A percentile compares a stretch with the other conserved stretches of the same genome.
phyloP scores from a whole-genome alignment of 2,113 vertebrate genomes.

The Rhabdornis inornatus region DNA sequence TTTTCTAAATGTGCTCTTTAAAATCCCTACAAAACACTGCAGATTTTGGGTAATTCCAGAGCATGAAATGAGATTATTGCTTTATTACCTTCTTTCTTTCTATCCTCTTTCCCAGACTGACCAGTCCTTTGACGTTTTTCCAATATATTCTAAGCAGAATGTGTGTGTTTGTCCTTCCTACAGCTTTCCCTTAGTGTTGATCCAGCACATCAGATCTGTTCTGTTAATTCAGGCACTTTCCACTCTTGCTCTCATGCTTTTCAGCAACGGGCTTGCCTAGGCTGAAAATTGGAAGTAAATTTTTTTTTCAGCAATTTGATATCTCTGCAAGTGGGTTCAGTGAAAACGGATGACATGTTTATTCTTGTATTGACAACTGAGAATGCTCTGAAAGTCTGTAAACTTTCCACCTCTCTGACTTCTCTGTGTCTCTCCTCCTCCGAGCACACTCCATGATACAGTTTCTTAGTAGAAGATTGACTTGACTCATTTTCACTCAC shows the following conservation, averaged over 20 bases:
- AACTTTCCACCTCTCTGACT: not conserved
- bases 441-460: not conserved
- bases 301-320: not conserved
- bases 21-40: constrained; percentile 11
- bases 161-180: not conserved
- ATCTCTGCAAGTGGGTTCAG: not conserved
- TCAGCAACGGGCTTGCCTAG: not conserved
- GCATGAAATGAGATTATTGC: not conserved
- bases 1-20: constrained; percentile 29
- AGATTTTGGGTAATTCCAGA: constrained; percentile 12
- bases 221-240: not conserved
- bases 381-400: not conserved
- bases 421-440: not conserved
- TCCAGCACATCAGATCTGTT: not conserved
- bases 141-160: not conserved
- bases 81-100: not conserved
- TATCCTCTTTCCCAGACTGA: not conserved
- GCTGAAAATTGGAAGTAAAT: not conserved
- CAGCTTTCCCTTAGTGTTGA: not conserved
- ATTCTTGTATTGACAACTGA: constrained; percentile 2
- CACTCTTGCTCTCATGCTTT: not conserved
- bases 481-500: not conserved
- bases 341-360: not conserved
- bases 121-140: not conserved
- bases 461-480: not conserved